Conservation (phyloP, 2,113 vertebrate genomes). For the Rhynchomys soricoides region DNA sequence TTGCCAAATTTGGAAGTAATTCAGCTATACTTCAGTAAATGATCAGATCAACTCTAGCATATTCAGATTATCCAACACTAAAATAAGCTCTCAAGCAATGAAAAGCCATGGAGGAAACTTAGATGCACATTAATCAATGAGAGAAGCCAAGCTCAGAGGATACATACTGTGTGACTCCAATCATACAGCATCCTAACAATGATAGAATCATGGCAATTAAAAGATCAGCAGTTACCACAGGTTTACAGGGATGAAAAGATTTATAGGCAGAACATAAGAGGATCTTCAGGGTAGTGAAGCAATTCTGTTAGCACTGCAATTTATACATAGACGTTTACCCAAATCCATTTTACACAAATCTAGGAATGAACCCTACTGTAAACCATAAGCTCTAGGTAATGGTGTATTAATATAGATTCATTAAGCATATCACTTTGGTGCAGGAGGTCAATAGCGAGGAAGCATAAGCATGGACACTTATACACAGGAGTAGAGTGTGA, state of each 20-base stretch:
- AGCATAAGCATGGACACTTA: not conserved
- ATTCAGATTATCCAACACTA: not conserved
- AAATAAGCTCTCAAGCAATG: not conserved
- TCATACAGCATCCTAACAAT: not conserved
- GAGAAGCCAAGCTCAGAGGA: too few relatives aligned
- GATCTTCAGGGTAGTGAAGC: not conserved
- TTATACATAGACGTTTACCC: not conserved
- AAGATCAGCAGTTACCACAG: not conserved
- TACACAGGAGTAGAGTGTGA: not conserved
- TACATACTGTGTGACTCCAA: not conserved
- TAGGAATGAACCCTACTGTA: not conserved
- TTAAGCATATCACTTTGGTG: not conserved
- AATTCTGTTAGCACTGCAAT: not conserved
- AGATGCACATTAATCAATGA: not conserved
- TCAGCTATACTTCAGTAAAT: not conserved
- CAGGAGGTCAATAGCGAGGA: not conserved
- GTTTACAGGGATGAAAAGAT: not conserved
- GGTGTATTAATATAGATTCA: not conserved
- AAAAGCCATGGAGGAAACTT: not conserved
- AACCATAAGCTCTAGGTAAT: not conserved
- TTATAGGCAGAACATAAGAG: not conserved
- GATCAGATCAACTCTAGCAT: not conserved
- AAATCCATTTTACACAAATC: not conserved
- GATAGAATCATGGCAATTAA: not conserved
- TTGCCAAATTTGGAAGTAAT: constrained; percentile 19